Conservation (phyloP, 2,113 vertebrate genomes). For the Sisor rabdophorus region DNA sequence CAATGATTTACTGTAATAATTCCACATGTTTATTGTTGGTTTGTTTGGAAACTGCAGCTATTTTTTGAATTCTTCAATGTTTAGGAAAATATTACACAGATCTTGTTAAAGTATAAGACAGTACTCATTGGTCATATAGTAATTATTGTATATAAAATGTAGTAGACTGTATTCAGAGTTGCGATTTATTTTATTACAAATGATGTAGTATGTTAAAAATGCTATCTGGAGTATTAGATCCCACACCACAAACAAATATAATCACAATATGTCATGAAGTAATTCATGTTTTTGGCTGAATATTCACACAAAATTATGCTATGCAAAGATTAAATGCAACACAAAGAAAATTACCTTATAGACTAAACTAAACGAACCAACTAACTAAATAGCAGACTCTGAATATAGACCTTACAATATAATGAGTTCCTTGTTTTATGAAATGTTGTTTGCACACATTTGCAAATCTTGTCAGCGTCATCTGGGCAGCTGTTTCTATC, state of each 20-base stretch:
- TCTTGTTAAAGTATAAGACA: background rate
- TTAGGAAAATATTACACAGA: background rate
- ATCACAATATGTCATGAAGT: background rate
- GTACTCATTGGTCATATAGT: background rate
- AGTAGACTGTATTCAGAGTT: background rate
- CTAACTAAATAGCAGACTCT: background rate
- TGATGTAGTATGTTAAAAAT: background rate
- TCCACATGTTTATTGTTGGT: background rate
- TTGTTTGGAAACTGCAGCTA: background rate
- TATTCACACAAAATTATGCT: background rate
- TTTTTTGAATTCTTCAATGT: background rate
- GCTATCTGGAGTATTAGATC: background rate
- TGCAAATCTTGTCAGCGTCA: background rate
- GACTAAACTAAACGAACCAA: background rate
- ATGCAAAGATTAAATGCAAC: background rate
- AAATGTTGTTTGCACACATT: slow-evolving; percentile 16
- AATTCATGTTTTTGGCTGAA: background rate
- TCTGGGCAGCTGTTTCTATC: slow-evolving; percentile 30
- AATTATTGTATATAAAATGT: background rate
- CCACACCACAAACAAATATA: background rate
- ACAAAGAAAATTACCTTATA: background rate
- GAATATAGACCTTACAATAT: slow-evolving; percentile 5
- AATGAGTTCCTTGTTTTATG: background rate
- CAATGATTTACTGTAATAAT: slow-evolving; percentile 4
- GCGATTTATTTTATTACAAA: too few species aligned